Evolutionary conservation across 2,113 vertebrate genomes (phyloP).

Genomic region (Maccullochella peelii): DNA sequence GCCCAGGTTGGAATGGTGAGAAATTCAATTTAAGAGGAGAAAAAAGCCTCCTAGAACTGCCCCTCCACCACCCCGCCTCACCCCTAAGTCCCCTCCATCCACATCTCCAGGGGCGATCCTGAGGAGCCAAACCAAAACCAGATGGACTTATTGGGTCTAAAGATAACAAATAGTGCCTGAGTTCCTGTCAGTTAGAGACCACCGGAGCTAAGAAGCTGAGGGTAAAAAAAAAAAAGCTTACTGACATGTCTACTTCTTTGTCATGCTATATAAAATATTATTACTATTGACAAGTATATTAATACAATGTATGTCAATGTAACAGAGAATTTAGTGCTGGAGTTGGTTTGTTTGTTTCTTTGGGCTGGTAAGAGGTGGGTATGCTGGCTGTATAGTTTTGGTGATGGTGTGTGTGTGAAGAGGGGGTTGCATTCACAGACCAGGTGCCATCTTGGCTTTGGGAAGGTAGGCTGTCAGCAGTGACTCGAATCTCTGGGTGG

Average conservation of each 20-base stretch:
- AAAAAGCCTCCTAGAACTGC: conserved; percentile 68
- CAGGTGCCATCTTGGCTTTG: conserved; percentile 64
- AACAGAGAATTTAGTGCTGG: background rate
- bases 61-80: conserved; percentile 62
- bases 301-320: conserved; percentile 6
- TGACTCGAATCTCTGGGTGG: conserved; percentile 68
- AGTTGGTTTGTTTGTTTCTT: no score
- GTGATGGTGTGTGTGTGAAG: conserved; percentile 2
- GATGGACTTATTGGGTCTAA: conserved; percentile 95
- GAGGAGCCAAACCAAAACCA: conserved; percentile 97
- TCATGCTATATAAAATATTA: conserved; percentile 40
- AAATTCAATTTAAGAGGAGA: conserved; percentile 93
- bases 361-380: background rate
- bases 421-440: conserved; percentile 30
- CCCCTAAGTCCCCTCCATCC: conserved; percentile 84
- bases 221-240: conserved; percentile 48
- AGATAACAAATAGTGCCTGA: conserved; percentile 94
- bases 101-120: conserved; percentile 92
- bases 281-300: conserved; percentile 41
- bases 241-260: conserved; percentile 61
- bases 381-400: background rate
- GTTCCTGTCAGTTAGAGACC: conserved; percentile 90
- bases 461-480: conserved; percentile 58
- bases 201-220: conserved; percentile 84
- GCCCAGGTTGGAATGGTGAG: conserved; percentile 92